Base-by-base conservation (phyloP, 2,113 vertebrate genomes). In the Rissa tridactyla region DNA sequence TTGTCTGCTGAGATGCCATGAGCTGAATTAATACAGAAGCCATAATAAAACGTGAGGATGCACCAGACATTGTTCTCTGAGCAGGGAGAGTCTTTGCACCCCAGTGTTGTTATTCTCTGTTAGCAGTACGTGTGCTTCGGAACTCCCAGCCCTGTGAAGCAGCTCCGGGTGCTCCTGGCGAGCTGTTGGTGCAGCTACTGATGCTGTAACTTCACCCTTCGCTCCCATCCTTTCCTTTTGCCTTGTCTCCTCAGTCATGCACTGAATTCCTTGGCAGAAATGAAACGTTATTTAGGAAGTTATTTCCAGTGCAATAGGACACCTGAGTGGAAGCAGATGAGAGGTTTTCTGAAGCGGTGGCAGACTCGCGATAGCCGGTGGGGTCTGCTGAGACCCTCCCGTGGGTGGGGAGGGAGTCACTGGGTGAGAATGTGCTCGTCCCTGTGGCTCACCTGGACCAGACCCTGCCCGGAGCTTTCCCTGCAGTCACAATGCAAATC, bases 31-130 rank as follows among this genome's bases (percentile, higher is more conserved):
- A 46, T 46, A 16, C 29, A 36, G 58, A 19, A 49, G 22, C 15
- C 1, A 0, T 55, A 47, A 47, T n/a, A n/a, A n/a, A 40, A 22
- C 4, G 14, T 20, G 40, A 47, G 42, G 64, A 7, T 49, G 68
- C 1, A 2, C 9, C 30, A 13, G 6, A 13, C 5, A 0, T 40
- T 32, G 47, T 16, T 25, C 25, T 44, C 9, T 25, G 57, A 36
- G 25, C 2, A 34, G 26, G 34, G n/a, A 44, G 26, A 32, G 21
- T 17, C 51, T 26, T 1, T 32, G 46, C 34, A 3, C 26, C 13
- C 1, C 17, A 5, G 29, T 15, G 15, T 8, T 26, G 27, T 22
- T 30, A 3, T 42, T 51, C 26, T 13, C 26, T 13, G 10, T n/a
- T 20, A 64, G 20, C 62, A 38, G 8, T 32, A 6, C 54, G 21